Percentiles rank a stretch among this genome's conserved stretches.
These are phyloP conservation scores for Chalcis sispes DNA, from an alignment of 2,888 invertebrate genomes.

Conservation along the genomic window DNA sequence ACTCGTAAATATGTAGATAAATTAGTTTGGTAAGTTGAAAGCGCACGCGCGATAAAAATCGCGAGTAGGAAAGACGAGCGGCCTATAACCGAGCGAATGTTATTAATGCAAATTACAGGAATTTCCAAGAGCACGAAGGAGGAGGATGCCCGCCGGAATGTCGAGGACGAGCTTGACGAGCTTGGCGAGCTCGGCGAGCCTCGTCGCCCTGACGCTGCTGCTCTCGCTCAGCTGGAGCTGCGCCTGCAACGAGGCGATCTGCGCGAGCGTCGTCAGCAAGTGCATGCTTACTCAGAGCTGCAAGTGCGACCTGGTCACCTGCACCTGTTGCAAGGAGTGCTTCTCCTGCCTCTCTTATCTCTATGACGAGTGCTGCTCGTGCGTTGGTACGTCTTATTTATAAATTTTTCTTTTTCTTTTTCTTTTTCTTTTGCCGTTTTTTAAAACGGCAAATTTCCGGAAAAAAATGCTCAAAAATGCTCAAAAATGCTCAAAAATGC, in stretches of 20 bases:
- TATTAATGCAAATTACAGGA: too few species aligned
- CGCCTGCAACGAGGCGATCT: constrained; percentile 93
- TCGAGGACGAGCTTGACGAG: background rate
- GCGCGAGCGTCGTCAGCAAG: constrained; percentile 96
- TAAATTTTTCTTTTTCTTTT: constrained; percentile 27
- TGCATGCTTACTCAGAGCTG: constrained; percentile 97
- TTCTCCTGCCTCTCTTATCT: constrained; percentile 91
- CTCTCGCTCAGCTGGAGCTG: constrained; percentile 42
- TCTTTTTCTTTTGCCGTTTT: too few species aligned
- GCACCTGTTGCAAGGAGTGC: constrained; percentile 96
- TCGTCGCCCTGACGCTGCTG: background rate
- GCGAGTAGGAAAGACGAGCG: too few species aligned
- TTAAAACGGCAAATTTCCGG: too few species aligned
- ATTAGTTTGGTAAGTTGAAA: too few species aligned
- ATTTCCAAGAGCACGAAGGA: too few species aligned
- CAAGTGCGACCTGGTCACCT: constrained; percentile 94
- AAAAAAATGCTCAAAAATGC: too few species aligned
- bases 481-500: too few species aligned
- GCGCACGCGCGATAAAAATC: too few species aligned
- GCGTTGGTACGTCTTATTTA: constrained; percentile 95
- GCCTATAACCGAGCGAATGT: too few species aligned
- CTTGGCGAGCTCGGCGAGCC: background rate
- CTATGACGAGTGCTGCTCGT: constrained; percentile 96
- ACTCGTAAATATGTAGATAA: too few species aligned
- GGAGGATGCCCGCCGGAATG: background rate